A percentile compares a stretch with the other conserved stretches of the same genome.
Conservation (phyloP, 2,113 vertebrate species). For the Pionites leucogaster region DNA sequence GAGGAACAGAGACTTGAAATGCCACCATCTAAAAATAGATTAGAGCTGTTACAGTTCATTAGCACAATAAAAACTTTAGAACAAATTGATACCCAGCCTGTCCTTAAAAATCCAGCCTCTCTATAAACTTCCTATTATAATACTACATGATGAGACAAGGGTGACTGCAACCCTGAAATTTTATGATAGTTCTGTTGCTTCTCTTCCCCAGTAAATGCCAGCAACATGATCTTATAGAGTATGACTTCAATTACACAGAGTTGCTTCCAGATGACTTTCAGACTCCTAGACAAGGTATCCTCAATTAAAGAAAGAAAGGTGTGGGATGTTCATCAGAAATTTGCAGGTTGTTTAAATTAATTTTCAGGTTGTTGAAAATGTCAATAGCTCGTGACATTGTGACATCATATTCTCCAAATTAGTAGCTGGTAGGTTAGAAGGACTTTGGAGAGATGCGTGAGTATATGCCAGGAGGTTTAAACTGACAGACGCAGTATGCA, state of each 20-base stretch:
- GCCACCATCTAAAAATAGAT: constrained; percentile 61
- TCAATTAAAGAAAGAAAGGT: neutral
- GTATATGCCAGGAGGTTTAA: neutral
- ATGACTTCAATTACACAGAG: neutral
- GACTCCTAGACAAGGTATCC: neutral
- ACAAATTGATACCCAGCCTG: constrained; percentile 37
- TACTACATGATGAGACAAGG: neutral
- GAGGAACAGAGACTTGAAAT: constrained; percentile 48
- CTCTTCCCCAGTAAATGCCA: constrained; percentile 21
- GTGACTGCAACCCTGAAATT: constrained; percentile 19
- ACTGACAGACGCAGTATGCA: neutral
- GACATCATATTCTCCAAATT: neutral
- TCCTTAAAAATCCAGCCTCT: constrained; percentile 54
- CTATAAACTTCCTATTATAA: constrained; percentile 14
- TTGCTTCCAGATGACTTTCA: constrained; percentile 3
- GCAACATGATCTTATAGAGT: neutral
- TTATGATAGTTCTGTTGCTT: constrained; percentile 9
- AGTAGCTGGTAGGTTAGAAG: neutral
- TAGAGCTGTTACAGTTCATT: constrained; percentile 54
- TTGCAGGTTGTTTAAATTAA: neutral
- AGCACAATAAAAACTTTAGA: constrained; percentile 65
- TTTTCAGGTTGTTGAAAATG: neutral
- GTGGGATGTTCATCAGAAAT: neutral
- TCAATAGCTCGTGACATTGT: neutral
- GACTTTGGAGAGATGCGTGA: neutral